A percentile compares a stretch with the other conserved stretches of the same genome.
phyloP scores from a whole-genome alignment of 30 jellyfish, hydroid and myxozoan species.

The Chrysaora quinquecirrha region DNA sequence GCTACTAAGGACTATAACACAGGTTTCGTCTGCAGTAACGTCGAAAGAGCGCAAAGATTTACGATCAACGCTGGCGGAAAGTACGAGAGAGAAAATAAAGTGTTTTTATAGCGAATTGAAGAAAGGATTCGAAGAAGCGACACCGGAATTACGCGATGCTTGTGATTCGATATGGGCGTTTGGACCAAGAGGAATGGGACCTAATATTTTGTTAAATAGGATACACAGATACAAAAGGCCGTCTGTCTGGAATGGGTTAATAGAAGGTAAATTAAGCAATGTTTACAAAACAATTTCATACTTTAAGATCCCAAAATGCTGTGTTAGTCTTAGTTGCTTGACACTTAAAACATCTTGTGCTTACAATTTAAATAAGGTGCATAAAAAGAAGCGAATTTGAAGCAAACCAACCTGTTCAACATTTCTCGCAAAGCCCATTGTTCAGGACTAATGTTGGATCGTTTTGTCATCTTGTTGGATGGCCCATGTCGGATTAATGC shows the following conservation, averaged over 20 bases:
- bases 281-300: no score
- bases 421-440: no score
- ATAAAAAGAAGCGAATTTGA: no score
- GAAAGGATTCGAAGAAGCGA: conserved; percentile 63
- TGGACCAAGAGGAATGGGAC: conserved; percentile 94
- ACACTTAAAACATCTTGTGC: no score
- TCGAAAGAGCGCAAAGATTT: conserved; percentile 67
- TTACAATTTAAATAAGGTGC: no score
- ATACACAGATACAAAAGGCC: conserved; percentile 75
- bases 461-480: no score
- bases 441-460: no score
- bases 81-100: conserved; percentile 43
- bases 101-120: conserved; percentile 51
- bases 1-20: conserved; percentile 60
- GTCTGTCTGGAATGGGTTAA: conserved; percentile 77
- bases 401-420: no score
- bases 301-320: no score
- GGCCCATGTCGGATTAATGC: no score
- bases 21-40: conserved; percentile 66
- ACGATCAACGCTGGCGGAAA: conserved; percentile 34
- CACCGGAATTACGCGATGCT: conserved; percentile 71
- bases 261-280: conserved; percentile 19
- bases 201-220: conserved; percentile 77
- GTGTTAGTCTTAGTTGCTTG: no score
- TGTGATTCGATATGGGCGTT: conserved; percentile 85